phyloP scores from a whole-genome alignment of 2,888 invertebrate species.

The Hypercompe scribonia region DNA sequence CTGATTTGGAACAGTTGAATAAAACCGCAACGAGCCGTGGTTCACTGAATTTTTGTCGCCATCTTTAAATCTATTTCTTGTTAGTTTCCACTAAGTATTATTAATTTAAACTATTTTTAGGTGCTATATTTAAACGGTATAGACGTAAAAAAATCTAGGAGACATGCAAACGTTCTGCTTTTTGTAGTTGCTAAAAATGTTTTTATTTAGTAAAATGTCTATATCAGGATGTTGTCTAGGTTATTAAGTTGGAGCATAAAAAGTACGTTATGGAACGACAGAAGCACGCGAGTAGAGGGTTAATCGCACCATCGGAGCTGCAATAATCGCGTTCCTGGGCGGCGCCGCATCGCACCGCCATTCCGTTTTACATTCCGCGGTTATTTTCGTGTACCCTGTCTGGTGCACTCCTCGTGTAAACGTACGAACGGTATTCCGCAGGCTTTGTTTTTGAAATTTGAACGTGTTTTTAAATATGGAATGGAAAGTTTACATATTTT shows the following conservation, averaged over 20 bases:
- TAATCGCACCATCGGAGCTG: constrained; percentile 73
- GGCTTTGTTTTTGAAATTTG: constrained; percentile 69
- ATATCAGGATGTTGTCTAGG: constrained; percentile 41
- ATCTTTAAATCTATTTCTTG: constrained; percentile 31
- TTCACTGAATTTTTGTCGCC: constrained; percentile 40
- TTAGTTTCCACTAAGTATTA: constrained; percentile 26
- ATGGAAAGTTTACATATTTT: constrained; percentile 40
- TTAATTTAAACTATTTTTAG: constrained; percentile 25
- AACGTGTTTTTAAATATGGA: constrained; percentile 54
- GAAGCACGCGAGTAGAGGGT: constrained; percentile 62
- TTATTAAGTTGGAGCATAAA: constrained; percentile 53
- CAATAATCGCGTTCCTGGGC: constrained; percentile 71
- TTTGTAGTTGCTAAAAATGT: constrained; percentile 29
- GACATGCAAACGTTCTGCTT: neutral
- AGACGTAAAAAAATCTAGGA: neutral
- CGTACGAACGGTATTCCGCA: constrained; percentile 55
- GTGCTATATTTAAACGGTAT: neutral
- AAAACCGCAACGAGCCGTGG: constrained; percentile 61
- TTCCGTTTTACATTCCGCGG: constrained; percentile 65
- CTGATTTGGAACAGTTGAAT: constrained; percentile 65
- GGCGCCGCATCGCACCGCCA: constrained; percentile 48
- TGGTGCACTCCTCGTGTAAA: constrained; percentile 62
- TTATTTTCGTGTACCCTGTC: constrained; percentile 71
- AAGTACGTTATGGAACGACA: constrained; percentile 58
- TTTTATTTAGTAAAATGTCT: constrained; percentile 35